Evolutionary conservation across 37 sponge, comb jelly and placozoan genomes (phyloP).

Genomic region (Petrosia ficiformis): DNA sequence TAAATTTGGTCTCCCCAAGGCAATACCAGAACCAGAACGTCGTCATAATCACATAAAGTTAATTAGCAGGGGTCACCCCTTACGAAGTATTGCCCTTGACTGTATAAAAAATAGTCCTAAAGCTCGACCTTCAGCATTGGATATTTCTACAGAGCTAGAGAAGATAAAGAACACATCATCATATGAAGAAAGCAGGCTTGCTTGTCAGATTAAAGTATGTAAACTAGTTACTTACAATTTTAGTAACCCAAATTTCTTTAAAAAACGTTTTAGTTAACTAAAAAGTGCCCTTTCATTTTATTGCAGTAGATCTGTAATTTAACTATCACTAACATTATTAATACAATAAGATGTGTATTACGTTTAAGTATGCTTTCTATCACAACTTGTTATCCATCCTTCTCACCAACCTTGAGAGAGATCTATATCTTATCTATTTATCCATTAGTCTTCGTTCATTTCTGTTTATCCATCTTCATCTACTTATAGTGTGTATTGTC

Average conservation of each 20-base stretch:
- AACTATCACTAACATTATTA: too few relatives aligned
- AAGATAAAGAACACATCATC: background rate
- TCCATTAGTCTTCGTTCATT: too few relatives aligned
- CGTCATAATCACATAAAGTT: slow-evolving; percentile 36
- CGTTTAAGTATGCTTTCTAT: too few relatives aligned
- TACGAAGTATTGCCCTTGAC: slow-evolving; percentile 22
- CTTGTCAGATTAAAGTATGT: slow-evolving; percentile 9
- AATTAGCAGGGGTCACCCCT: slow-evolving; percentile 15
- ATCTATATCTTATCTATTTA: too few relatives aligned
- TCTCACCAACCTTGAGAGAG: too few relatives aligned
- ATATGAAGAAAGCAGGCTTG: slow-evolving; percentile 26
- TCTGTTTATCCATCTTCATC: too few relatives aligned
- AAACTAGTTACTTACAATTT: background rate
- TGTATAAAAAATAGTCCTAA: slow-evolving; percentile 31
- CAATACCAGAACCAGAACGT: slow-evolving; percentile 38
- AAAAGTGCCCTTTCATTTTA: too few relatives aligned
- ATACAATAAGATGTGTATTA: too few relatives aligned
- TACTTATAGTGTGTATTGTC: too few relatives aligned
- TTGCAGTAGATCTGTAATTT: too few relatives aligned
- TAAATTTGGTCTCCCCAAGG: slow-evolving; percentile 27
- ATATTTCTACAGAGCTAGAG: slow-evolving; percentile 16
- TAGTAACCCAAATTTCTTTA: background rate
- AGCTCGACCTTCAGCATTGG: slow-evolving; percentile 23
- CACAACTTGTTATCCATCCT: background rate
- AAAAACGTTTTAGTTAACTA: too few relatives aligned